These are phyloP conservation scores for Synergus itoensis DNA, from an alignment of 2,888 invertebrate genomes.

Conservation along the genomic window DNA sequence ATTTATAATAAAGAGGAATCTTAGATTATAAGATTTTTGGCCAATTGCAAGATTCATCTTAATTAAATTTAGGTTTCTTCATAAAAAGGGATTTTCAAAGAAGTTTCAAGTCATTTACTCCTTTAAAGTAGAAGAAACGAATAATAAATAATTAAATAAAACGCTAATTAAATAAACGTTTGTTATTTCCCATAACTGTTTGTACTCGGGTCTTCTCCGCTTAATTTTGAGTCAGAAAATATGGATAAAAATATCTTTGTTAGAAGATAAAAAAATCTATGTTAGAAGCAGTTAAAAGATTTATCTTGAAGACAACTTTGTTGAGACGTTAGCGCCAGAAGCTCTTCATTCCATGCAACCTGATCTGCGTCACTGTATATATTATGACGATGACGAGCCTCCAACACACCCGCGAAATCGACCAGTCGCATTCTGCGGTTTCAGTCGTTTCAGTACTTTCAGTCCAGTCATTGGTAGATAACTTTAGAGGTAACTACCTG, in stretches of 20 bases:
- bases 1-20: no score
- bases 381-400: not conserved
- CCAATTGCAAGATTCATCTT: no score
- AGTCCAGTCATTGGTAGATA: not conserved
- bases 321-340: not conserved
- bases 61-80: no score
- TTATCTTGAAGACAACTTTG: not conserved
- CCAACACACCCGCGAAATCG: constrained; percentile 18
- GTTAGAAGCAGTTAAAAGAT: not conserved
- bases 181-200: no score
- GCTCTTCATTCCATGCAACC: not conserved
- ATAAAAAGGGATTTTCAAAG: no score
- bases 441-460: not conserved
- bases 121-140: no score
- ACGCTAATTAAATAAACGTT: no score
- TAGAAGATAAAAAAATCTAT: no score
- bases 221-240: not conserved
- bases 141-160: no score
- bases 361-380: constrained; percentile 12
- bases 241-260: not conserved
- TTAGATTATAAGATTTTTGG: no score
- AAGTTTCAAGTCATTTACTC: no score
- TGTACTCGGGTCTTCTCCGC: no score
- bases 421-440: not conserved
- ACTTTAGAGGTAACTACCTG: constrained; percentile 24